phyloP scores from a whole-genome alignment of 2,797 vertebrate genomes.

The Alauda arvensis region DNA sequence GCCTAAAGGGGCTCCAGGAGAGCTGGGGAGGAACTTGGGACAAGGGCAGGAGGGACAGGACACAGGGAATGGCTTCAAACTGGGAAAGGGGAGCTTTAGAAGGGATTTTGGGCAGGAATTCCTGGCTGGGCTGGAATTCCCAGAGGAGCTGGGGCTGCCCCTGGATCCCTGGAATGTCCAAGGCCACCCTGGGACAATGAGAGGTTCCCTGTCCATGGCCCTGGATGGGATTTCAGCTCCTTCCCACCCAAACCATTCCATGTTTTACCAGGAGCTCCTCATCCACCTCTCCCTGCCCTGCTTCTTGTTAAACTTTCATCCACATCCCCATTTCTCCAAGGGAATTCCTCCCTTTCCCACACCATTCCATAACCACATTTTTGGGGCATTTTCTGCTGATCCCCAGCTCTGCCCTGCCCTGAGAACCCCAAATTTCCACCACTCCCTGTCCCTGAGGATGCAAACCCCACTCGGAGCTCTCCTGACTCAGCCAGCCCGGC shows the following conservation, averaged over 20 bases:
- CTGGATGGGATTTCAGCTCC: accelerated
- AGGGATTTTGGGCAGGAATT: not conserved
- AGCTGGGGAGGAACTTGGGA: too few relatives aligned
- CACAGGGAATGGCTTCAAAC: not conserved
- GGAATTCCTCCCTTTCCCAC: not conserved
- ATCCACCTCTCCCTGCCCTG: accelerated
- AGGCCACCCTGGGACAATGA: accelerated
- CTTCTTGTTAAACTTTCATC: not conserved
- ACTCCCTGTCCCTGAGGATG: accelerated
- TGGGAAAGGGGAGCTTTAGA: not conserved
- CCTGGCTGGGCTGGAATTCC: not conserved
- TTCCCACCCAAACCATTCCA: not conserved
- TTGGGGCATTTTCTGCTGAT: accelerated
- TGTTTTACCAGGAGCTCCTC: not conserved
- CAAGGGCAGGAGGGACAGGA: not conserved
- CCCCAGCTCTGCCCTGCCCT: accelerated
- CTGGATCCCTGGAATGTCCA: not conserved
- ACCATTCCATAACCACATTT: accelerated
- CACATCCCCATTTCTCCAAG: accelerated
- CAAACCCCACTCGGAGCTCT: accelerated
- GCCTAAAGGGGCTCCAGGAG: too few relatives aligned
- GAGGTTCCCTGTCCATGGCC: accelerated
- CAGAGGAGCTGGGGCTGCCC: not conserved
- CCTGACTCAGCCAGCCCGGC: not conserved
- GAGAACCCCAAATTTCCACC: accelerated